Base-by-base conservation (phyloP, 2,113 vertebrate species). In the Willisornis vidua region DNA sequence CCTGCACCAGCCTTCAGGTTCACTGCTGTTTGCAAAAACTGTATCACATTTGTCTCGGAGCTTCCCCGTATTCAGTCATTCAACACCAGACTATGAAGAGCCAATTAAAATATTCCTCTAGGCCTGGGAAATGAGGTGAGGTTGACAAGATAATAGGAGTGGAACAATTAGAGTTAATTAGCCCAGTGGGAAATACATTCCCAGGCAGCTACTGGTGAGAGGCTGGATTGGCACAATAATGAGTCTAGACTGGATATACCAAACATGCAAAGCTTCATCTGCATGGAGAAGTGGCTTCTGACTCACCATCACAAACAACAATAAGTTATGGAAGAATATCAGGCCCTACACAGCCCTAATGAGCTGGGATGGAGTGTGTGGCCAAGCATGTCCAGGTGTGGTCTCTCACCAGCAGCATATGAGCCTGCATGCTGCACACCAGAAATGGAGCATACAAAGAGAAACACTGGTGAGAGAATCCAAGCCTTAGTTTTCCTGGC, bases 161-260 rank as follows among this genome's bases (percentile, higher is more conserved):
- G 65, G 66, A 96, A 96, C 94, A 97, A 96, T 96, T 95, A 96
- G 91, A 94, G 89, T 93, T 96, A 95, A 97, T 97, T 92, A 96
- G 83, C 73, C 62, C 89, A 81, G 89, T 92, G 94, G 92, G 89
- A 96, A 97, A 89, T 78, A 77, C 89, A 82, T 97, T 96, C 93
- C 91, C 95, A 96, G 77, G 93, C 84, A 91, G 89, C 80, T 92
- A 90, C 91, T 78, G 89, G 89, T 95, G 73, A 92, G 88, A 95
- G 89, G 76, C 70, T 94, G 77, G 45, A 52, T 67, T 93, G 90
- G 87, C 82, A 96, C 74, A 72, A 84, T 89, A 88, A 74, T 88
- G 51, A 95, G 51, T 71, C 90, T 77, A 95, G 93, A 95, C 93
- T 93, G 87, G 94, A 95, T 96, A 85, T 88, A 96, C 87, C 85